Evolutionary conservation across 2,113 vertebrate genomes (phyloP).

Genomic region (Macaca mulatta): DNA sequence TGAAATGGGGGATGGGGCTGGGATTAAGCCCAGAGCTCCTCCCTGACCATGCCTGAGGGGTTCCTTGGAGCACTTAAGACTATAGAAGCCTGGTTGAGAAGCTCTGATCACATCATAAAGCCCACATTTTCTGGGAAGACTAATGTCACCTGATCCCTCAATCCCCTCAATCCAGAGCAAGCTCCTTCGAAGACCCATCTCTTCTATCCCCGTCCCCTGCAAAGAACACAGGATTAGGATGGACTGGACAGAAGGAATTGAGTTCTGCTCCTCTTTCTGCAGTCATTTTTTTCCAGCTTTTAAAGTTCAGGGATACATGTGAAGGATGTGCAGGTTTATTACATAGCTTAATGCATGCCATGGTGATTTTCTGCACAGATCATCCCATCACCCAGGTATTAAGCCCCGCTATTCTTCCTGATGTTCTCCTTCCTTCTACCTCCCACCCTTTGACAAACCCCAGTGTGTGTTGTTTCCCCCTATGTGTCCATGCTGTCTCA

Average conservation of each 20-base stretch:
- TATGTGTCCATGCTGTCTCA: too few relatives aligned
- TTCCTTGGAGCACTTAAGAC: not conserved
- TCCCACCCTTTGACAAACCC: too few relatives aligned
- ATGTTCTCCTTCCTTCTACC: too few relatives aligned
- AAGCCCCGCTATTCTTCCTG: too few relatives aligned
- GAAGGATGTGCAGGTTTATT: too few relatives aligned
- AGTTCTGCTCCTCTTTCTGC: not conserved
- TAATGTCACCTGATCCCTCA: not conserved
- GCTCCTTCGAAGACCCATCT: not conserved
- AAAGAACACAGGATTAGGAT: not conserved
- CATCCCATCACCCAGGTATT: too few relatives aligned
- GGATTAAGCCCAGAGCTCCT: not conserved
- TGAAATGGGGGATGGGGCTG: not conserved
- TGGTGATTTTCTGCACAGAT: too few relatives aligned
- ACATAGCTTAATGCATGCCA: too few relatives aligned
- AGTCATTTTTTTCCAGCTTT: not conserved
- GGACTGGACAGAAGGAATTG: not conserved
- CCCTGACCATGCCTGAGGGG: not conserved
- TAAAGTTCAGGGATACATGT: too few relatives aligned
- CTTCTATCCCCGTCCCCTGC: rapidly evolving
- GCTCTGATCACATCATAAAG: not conserved
- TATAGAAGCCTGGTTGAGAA: not conserved
- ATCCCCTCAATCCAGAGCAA: not conserved
- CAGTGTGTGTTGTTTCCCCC: too few relatives aligned
- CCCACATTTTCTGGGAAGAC: not conserved